These are phyloP conservation scores for Polyommatus iphigenia DNA, from an alignment of 2,888 invertebrate species.

Conservation along the genomic window DNA sequence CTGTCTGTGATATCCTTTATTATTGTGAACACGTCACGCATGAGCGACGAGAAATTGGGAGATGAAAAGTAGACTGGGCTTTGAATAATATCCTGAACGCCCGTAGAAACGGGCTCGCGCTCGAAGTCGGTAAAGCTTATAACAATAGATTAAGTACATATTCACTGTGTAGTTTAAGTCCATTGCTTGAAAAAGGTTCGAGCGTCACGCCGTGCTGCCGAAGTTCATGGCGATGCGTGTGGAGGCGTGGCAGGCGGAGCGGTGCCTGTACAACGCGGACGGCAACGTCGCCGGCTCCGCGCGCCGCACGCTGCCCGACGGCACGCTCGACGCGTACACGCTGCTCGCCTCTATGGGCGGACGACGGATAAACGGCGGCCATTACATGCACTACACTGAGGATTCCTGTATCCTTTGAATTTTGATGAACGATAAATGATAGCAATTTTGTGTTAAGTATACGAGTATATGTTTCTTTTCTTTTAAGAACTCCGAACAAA, in stretches of 20 bases:
- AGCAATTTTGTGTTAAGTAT: slow-evolving; percentile 19
- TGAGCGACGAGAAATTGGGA: too few relatives aligned
- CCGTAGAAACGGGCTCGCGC: too few relatives aligned
- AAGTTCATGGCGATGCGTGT: slow-evolving; percentile 93
- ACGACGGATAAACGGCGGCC: slow-evolving; percentile 86
- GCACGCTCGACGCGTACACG: slow-evolving; percentile 90
- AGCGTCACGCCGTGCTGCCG: slow-evolving; percentile 96
- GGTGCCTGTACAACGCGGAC: slow-evolving; percentile 97
- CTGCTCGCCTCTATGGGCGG: slow-evolving; percentile 95
- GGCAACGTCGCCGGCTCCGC: slow-evolving; percentile 91
- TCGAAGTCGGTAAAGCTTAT: too few relatives aligned
- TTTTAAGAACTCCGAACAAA: too few relatives aligned
- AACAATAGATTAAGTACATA: too few relatives aligned
- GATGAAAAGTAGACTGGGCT: too few relatives aligned
- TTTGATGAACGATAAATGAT: slow-evolving; percentile 36
- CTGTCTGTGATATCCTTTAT: too few relatives aligned
- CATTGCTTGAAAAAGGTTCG: slow-evolving; percentile 82
- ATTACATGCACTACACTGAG: slow-evolving; percentile 92
- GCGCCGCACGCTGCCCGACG: slow-evolving; percentile 89
- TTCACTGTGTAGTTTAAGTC: not conserved
- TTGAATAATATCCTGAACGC: too few relatives aligned
- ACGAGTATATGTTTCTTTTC: not conserved
- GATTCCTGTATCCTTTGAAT: slow-evolving; percentile 98
- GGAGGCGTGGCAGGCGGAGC: slow-evolving; percentile 91
- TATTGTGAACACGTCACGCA: too few relatives aligned